Evolutionary conservation across 2,888 invertebrate genomes (phyloP).

Genomic region (Megamerina dolium): DNA sequence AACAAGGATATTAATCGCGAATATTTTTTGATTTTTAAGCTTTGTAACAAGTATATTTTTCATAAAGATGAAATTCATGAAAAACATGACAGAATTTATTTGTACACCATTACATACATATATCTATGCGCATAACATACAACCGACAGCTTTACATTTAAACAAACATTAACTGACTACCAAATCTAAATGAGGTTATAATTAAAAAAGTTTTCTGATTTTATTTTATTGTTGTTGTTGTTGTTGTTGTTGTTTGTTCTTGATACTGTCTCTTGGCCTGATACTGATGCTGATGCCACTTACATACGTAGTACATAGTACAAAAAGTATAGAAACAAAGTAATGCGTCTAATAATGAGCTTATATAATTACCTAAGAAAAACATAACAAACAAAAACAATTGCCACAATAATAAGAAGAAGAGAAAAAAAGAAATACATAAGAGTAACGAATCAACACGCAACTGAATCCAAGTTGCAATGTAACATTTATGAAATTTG

Average conservation of each 20-base stretch:
- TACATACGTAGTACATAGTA: too few species aligned
- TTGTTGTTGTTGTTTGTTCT: not conserved
- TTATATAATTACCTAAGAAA: conserved; percentile 35
- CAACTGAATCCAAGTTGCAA: conserved; percentile 35
- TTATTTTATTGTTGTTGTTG: conserved; percentile 14
- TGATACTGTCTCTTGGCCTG: not conserved
- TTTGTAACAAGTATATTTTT: too few species aligned
- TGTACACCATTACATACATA: not conserved
- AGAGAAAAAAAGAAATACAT: not conserved
- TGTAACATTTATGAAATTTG: conserved; percentile 1
- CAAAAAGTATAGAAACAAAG: conserved; percentile 41
- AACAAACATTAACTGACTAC: conserved; percentile 24
- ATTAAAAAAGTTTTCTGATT: conserved; percentile 44
- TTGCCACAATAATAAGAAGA: not conserved
- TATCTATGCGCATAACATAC: not conserved
- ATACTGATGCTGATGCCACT: conserved; percentile 22
- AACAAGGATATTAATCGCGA: too few species aligned
- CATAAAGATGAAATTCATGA: too few species aligned
- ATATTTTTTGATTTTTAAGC: too few species aligned
- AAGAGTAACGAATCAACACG: conserved; percentile 6
- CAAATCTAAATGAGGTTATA: conserved; percentile 45
- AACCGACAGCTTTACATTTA: conserved; percentile 4
- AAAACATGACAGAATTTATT: too few species aligned
- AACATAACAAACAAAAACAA: conserved; percentile 28
- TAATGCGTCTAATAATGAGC: conserved; percentile 40